Base-by-base conservation (phyloP, 2,113 vertebrate species). In the Dryoscopus gambensis region DNA sequence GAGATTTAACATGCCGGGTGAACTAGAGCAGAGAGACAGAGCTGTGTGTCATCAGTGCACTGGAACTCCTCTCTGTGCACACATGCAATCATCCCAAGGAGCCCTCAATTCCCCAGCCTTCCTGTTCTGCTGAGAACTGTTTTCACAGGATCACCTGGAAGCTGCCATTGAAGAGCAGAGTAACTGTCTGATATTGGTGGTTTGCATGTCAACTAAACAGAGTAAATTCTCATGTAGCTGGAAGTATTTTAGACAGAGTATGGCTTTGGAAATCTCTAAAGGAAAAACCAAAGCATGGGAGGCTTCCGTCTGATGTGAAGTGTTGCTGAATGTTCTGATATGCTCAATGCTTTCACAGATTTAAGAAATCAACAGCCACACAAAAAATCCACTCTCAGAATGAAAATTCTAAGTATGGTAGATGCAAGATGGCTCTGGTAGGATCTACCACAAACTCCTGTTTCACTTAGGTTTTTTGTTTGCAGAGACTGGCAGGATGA, bases 21-120 rank as follows among this genome's bases (percentile, higher is more conserved):
- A 78, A 17, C 27, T 25, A 35, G 30, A 92, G 39, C 47, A 87
- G 59, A 59, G 35, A 42, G 33, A 14, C 31, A 68, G 74, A 78
- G 50, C 31, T 39, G 18, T 62, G 44, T 87, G 65, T 64, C 56
- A 10, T 33, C 5, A 2, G 12, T 13, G 17, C 13, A 2, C 14
- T 33, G 46, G 57, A 87, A 31, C 40, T 76, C 57, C 27, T 64
- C 27, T 57, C 64, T n/a, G 7, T 17, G 35, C 0, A 0, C 13
- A 17, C 0, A 0, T 22, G 8, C 31, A 19, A 4, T 30, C 11
- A 19, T 19, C 5, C 35, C 53, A 56, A 47, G 30, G 44, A 79
- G 39, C 14, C 46, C 50, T 89, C 31, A 23, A 4, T 27, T 52
- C 6, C 1, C 3, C 46, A 31, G 15, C 73, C 14, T 28, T 84